A percentile compares a stretch with the other conserved stretches of the same genome.
Conservation (phyloP, 1,140 invertebrate genomes). For the Palaemon carinicauda region DNA sequence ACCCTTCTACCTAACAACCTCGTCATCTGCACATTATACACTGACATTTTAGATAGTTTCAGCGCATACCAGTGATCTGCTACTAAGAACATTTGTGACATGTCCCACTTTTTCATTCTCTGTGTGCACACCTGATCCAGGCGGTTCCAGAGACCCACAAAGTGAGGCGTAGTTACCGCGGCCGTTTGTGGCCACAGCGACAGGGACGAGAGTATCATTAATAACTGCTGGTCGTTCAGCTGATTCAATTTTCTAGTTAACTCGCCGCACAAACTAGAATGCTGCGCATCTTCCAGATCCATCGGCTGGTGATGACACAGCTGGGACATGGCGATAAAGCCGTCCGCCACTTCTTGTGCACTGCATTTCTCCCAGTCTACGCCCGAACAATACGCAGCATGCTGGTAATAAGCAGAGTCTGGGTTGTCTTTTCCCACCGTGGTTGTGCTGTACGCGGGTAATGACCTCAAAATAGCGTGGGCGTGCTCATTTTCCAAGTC, state of each 20-base stretch:
- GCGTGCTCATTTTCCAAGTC: slow-evolving; percentile 61
- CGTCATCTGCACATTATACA: slow-evolving; percentile 47
- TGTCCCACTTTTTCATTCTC: slow-evolving; percentile 49
- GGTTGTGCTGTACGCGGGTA: slow-evolving; percentile 58
- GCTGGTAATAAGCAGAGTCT: neutral
- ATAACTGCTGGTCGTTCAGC: slow-evolving; percentile 48
- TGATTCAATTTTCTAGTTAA: slow-evolving; percentile 21
- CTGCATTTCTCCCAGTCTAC: slow-evolving; percentile 35
- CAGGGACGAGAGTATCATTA: slow-evolving; percentile 49
- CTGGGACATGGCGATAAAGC: slow-evolving; percentile 53
- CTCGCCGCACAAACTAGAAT: slow-evolving; percentile 24
- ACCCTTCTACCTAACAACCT: slow-evolving; percentile 36
- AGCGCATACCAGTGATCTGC: slow-evolving; percentile 59
- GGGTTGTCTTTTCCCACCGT: slow-evolving; percentile 30
- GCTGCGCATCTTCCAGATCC: slow-evolving; percentile 42
- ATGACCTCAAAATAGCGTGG: slow-evolving; percentile 51
- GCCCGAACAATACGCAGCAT: slow-evolving; percentile 4
- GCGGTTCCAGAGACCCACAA: slow-evolving; percentile 55
- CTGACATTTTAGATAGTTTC: slow-evolving; percentile 42
- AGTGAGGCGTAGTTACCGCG: slow-evolving; percentile 43
- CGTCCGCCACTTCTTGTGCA: slow-evolving; percentile 46
- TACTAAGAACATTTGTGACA: slow-evolving; percentile 49
- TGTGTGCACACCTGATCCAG: slow-evolving; percentile 51
- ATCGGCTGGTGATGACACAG: slow-evolving; percentile 38
- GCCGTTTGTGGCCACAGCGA: slow-evolving; percentile 51